These are phyloP conservation scores for Leptodactylus fuscus DNA, from an alignment of 2,113 vertebrate species.

Conservation along the genomic window DNA sequence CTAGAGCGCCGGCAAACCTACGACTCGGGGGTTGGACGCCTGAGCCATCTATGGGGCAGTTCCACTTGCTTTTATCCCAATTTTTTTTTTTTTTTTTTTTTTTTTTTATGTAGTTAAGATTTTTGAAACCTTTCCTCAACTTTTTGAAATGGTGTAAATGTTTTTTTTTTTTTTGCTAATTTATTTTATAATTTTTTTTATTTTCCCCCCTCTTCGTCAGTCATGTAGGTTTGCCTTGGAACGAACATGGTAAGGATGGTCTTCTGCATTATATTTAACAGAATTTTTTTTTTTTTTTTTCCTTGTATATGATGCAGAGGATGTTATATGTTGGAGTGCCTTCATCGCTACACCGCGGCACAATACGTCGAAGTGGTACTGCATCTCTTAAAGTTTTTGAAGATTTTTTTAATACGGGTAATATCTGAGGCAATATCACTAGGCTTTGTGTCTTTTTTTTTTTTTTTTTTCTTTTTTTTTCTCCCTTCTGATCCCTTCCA, in stretches of 20 bases:
- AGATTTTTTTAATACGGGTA: conserved; percentile 81
- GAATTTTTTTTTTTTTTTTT: not conserved
- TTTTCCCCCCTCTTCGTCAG: not conserved
- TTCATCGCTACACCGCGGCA: conserved; percentile 17
- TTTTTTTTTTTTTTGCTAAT: not conserved
- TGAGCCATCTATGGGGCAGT: conserved; percentile 61
- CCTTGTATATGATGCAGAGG: conserved; percentile 59
- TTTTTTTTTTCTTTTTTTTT: conserved; percentile 32
- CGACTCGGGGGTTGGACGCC: conserved; percentile 50
- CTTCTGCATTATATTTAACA: conserved; percentile 29
- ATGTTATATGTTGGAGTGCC: conserved; percentile 63
- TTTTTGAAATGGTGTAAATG: not conserved
- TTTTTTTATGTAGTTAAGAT: not conserved
- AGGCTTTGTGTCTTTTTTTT: conserved; percentile 58
- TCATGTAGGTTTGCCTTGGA: conserved; percentile 16
- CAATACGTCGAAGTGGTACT: conserved; percentile 41
- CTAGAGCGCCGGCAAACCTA: conserved; percentile 70
- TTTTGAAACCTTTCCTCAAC: not conserved
- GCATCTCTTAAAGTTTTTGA: conserved; percentile 47
- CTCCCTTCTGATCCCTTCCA: not conserved
- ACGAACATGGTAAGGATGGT: not conserved
- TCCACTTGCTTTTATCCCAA: conserved; percentile 15
- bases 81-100: not conserved
- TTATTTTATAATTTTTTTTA: too few relatives aligned
- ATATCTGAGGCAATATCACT: conserved; percentile 82